phyloP scores from a whole-genome alignment of 1,140 invertebrate genomes.

The Ceratina japonica region DNA sequence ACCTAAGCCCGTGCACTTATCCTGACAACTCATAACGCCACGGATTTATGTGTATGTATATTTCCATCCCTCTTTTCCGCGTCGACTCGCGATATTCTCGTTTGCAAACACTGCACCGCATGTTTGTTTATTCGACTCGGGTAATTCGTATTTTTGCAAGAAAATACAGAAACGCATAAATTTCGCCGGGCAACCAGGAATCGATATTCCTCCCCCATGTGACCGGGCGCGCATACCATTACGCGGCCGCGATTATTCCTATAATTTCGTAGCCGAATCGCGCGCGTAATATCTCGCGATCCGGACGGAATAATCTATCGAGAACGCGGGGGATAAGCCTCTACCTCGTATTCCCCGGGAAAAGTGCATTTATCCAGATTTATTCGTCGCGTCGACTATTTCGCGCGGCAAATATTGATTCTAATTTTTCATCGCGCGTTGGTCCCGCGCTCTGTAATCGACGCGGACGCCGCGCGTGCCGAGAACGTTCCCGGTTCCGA shows the following conservation, averaged over 20 bases:
- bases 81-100: too few relatives aligned
- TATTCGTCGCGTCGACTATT: constrained; percentile 13
- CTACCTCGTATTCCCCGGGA: background rate
- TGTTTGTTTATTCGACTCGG: background rate
- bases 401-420: constrained; percentile 32
- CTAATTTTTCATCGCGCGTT: constrained; percentile 26
- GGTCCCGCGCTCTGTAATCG: too few relatives aligned
- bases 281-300: constrained; percentile 28
- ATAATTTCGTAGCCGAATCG: constrained; percentile 32
- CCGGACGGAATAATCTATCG: constrained; percentile 44
- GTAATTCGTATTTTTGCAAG: background rate
- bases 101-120: too few relatives aligned
- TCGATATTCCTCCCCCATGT: constrained; percentile 3
- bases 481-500: background rate
- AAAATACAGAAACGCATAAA: background rate
- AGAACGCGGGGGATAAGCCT: background rate
- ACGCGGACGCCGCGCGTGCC: background rate
- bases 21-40: background rate
- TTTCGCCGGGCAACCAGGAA: background rate
- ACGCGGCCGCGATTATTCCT: constrained; percentile 43
- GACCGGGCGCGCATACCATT: constrained; percentile 2
- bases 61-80: too few relatives aligned
- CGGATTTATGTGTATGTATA: background rate
- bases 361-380: constrained; percentile 20
- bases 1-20: background rate